Conservation (phyloP, 2,888 invertebrate species). For the Melanostoma scalare region DNA sequence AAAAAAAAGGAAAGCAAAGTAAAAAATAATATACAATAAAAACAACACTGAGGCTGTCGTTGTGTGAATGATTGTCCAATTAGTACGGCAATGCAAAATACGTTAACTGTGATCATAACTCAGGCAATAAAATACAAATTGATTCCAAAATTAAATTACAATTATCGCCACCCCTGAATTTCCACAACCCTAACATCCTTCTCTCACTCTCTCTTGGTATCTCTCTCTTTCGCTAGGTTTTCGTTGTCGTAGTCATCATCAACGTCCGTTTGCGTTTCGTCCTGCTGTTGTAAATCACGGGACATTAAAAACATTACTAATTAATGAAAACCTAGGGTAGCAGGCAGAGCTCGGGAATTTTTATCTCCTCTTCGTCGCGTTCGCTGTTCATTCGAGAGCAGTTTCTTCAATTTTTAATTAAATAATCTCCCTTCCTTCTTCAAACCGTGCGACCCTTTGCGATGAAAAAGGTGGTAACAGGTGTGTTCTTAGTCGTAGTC, state of each 20-base stretch:
- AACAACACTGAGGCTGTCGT: neutral
- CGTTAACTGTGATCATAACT: slow-evolving; percentile 63
- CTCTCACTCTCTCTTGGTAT: too few relatives aligned
- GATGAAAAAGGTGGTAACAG: slow-evolving; percentile 59
- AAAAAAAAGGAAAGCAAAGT: too few relatives aligned
- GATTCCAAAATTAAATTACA: slow-evolving; percentile 72
- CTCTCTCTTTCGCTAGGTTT: neutral
- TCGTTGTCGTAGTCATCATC: neutral
- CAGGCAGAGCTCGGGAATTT: neutral
- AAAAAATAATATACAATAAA: too few relatives aligned
- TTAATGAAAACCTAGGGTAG: slow-evolving; percentile 57
- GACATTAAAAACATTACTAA: slow-evolving; percentile 59
- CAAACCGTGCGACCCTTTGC: slow-evolving; percentile 18
- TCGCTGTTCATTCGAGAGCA: slow-evolving; percentile 53
- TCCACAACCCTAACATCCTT: neutral
- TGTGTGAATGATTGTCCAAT: slow-evolving; percentile 48
- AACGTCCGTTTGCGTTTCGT: neutral
- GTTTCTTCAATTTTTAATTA: slow-evolving; percentile 72
- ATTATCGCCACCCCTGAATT: slow-evolving; percentile 59
- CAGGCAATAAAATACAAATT: slow-evolving; percentile 68
- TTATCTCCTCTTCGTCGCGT: slow-evolving; percentile 16
- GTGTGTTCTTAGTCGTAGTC: slow-evolving; percentile 54
- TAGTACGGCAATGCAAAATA: slow-evolving; percentile 51
- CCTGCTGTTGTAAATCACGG: slow-evolving; percentile 49
- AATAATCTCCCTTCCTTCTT: slow-evolving; percentile 52